phyloP scores from a whole-genome alignment of 2,113 vertebrate species.

The Atrichornis clamosus region DNA sequence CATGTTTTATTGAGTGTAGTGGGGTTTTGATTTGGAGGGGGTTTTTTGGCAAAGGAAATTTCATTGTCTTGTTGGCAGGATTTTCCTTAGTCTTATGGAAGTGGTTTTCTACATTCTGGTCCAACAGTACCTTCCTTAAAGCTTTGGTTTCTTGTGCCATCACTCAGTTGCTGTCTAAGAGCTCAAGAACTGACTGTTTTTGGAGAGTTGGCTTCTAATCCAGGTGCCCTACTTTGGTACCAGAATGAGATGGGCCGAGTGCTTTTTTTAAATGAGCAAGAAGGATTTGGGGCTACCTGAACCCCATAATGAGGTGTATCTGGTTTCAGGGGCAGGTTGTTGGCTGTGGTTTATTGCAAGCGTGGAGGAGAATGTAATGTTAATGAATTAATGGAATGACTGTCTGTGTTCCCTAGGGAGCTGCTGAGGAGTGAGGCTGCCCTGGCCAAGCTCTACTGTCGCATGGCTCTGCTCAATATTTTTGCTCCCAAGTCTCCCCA shows the following conservation, averaged over 20 bases:
- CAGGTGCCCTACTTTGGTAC: background rate
- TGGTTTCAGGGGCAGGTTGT: background rate
- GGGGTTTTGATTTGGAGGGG: background rate
- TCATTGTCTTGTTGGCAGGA: background rate
- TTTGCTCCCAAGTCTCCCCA: constrained; percentile 95
- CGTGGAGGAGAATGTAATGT: background rate
- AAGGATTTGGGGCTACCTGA: background rate
- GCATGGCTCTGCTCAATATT: constrained; percentile 95
- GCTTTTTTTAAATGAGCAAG: background rate
- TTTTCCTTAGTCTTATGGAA: background rate
- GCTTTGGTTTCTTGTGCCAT: background rate
- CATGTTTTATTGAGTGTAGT: background rate
- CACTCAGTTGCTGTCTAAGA: background rate
- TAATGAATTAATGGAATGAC: background rate
- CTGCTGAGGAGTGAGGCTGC: constrained; percentile 91
- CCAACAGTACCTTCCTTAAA: background rate
- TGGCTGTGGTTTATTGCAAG: background rate
- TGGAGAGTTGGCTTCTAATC: background rate
- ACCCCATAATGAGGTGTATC: background rate
- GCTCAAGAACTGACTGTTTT: background rate
- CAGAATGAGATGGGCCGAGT: background rate
- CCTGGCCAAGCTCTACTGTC: constrained; percentile 91
- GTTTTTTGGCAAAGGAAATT: background rate
- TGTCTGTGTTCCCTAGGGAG: constrained; percentile 76
- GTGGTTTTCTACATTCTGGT: background rate